Base-by-base conservation (phyloP, 1,140 invertebrate genomes). In the Patella vulgata region DNA sequence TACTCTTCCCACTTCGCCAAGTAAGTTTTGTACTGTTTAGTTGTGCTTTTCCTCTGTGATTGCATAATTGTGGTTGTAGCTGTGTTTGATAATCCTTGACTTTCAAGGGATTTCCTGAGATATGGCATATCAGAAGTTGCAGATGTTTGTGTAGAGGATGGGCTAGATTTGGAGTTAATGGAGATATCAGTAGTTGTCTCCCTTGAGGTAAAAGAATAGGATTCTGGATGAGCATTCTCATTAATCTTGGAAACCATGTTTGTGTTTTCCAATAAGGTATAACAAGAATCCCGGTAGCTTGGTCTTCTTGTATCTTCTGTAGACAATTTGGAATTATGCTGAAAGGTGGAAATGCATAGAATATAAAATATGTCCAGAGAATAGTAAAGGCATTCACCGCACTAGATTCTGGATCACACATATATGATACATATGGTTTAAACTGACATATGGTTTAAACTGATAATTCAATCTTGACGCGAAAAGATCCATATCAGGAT, bases 381-480 rank as follows among this genome's bases (percentile, higher is more conserved):
- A 70, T 40, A 23, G 59, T 40, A 57, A 70, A 72, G 23, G 70
- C 59, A 61, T 72, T 58, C 21, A 66, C 50, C 36, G 61, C 63
- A 25, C 62, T n/a, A 17, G 71, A 57, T 27, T 48, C 21, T 17
- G 60, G 57, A 39, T 73, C 68, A 30, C 58, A 48, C 46, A 6
- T 39, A n/a, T n/a, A 68, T n/a, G 65, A 59, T 8, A 71, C 53
- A 62, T 65, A 71, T n/a, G 2, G 3, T 14, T 46, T 53, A 1
- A n/a, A n/a, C n/a, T n/a, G n/a, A n/a, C n/a, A n/a, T n/a, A n/a
- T n/a, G n/a, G n/a, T n/a, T n/a, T n/a, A 14, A 63, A 3, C 46
- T 66, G 44, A n/a, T 55, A 23, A 47, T 70, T 73, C 28, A 60
- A 27, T 21, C 61, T 39, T 1, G 61, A 59, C 12, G 64, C 64